Evolutionary conservation across 2,888 invertebrate species (phyloP), one percentile per base, ranked within the genome.

Genomic region (Stenolophus ochropezus): DNA sequence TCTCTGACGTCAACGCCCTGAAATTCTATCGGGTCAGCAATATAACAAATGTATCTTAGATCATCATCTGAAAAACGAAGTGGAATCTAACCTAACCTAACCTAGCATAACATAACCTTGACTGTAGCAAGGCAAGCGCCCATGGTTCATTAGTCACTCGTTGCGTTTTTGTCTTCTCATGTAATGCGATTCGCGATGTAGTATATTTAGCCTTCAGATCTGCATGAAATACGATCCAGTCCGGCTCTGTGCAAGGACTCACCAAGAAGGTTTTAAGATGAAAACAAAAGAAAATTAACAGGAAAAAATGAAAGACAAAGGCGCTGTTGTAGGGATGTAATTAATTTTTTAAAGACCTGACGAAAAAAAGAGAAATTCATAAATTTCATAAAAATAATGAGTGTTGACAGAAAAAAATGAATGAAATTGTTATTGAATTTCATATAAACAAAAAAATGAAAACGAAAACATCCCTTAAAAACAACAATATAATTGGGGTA

Each of bases 171-270:
- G 65, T 33, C 23, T 27, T 33, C 33, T 33, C 65, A 69, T 69
- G 65, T 69, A 69, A 69, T 69, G 18, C 33, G 42, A 69, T 33
- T 69, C 65, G 4, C 18, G 11, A 69, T 0, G 65, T 69, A 69
- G 27, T 69, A 69, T 69, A 69, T 69, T 69, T 69, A 69, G 33
- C 65, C 33, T 69, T 69, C 65, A 69, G 65, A 27, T 69, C 18
- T 18, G 27, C 18, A 18, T 69, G 65, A 69, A 69, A 69, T 69
- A 69, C 27, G 65, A 69, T 27, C 14, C 14, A n/a, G 27, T 65
- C 27, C 61, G 14, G 61, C 14, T 23, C 25, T 61, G 61, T 21
- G 23, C 61, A 25, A 20, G 61, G 23, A 61, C 4, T 61, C 14
- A 23, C 23, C 23, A n/a, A 25, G 11, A 14, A 25, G 21, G 21